Evolutionary conservation across 1,140 invertebrate species (phyloP), one percentile per base, ranked within the genome.

Genomic region (Plectrocnemia conspersa): DNA sequence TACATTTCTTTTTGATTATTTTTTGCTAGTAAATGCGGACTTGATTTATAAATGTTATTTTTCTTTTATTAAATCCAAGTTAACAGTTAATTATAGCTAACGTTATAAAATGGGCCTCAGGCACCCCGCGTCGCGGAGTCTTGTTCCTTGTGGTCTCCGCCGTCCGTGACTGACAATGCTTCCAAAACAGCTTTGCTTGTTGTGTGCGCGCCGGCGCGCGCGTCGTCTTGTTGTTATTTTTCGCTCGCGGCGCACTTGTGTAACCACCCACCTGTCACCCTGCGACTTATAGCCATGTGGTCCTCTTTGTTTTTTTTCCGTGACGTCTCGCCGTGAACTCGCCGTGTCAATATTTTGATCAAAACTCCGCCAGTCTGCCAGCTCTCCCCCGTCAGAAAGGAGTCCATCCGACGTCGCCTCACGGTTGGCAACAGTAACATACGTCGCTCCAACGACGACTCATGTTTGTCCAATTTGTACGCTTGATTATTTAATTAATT

Each of bases 251-350:
- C 48, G 23, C 55, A 58, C 56, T 58, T 58, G 56, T 58, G 56
- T 58, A 58, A 53, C 50, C 45, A 47, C 15, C n/a, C 27, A 48
- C 36, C 33, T 23, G 50, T 32, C 49, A 53, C 33, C 21, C 32
- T 33, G 40, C 54, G 56, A 58, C 44, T 58, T 58, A 58, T 48
- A 41, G 50, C 42, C 56, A 54, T 58, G 32, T 58, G 56, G 45
- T 36, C 23, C 45, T 13, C 7, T 13, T 52, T 40, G 29, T 41
- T 41, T 25, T 52, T 52, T 25, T 42, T 19, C 23, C 22, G 38
- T 44, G 50, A 52, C 52, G 40, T 54, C 22, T 18, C 7, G 13
- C 10, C 2, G 50, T 52, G 50, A 52, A 52, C 50, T 42, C 27
- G 40, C 36, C 11, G 32, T 22, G 38, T 52, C 50, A 52, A 52